Evolutionary conservation across 2,113 vertebrate species (phyloP).

Genomic region (Strigops habroptila): DNA sequence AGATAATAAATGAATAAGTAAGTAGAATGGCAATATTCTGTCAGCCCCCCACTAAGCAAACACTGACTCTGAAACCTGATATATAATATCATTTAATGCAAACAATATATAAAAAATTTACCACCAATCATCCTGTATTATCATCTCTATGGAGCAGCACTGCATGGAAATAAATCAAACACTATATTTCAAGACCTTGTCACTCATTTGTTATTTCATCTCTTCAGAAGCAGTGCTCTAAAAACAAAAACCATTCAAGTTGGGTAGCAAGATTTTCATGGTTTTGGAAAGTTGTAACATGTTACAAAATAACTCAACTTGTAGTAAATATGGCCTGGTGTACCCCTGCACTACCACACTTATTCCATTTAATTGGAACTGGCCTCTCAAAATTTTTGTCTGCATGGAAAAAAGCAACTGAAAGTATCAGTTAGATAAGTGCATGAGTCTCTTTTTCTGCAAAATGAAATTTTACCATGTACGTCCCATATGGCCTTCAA

Average conservation of each 20-base stretch:
- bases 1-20: conserved; percentile 27
- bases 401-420: not conserved
- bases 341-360: not conserved
- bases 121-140: not conserved
- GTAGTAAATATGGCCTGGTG: not conserved
- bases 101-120: conserved; percentile 2
- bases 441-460: not conserved
- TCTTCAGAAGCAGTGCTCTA: not conserved
- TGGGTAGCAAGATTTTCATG: not conserved
- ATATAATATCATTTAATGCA: conserved; percentile 8
- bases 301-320: not conserved
- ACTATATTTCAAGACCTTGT: not conserved
- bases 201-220: not conserved
- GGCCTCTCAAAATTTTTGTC: not conserved
- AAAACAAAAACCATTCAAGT: not conserved
- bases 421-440: not conserved
- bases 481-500: conserved; percentile 8
- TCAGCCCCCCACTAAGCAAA: not conserved
- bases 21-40: not conserved
- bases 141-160: not conserved
- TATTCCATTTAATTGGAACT: not conserved
- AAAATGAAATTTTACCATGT: not conserved
- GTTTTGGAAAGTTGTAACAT: not conserved
- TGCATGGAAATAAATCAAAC: not conserved
- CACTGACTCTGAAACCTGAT: not conserved